phyloP scores from a whole-genome alignment of 2,888 invertebrate species.

The Junonia oenone region DNA sequence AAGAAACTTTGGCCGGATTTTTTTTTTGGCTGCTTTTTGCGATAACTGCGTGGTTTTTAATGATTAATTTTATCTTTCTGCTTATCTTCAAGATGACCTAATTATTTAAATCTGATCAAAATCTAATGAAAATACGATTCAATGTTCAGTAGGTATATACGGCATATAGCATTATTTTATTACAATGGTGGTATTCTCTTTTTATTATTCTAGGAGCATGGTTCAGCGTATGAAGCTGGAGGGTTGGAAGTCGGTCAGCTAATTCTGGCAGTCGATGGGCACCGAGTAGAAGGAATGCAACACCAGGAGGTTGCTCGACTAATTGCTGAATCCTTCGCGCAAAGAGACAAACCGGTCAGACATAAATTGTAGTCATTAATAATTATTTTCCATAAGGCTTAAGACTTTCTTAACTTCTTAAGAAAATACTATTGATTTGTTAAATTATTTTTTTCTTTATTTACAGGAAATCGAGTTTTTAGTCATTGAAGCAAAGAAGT shows the following conservation, averaged over 20 bases:
- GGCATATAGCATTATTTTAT: no score
- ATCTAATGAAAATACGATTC: no score
- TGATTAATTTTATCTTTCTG: no score
- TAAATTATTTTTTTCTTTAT: not conserved
- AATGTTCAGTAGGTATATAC: no score
- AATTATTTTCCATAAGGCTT: not conserved
- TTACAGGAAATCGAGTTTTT: conserved; percentile 94
- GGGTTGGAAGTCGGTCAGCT: conserved; percentile 96
- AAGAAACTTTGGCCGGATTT: no score
- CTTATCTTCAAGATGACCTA: no score
- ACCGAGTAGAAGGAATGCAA: conserved; percentile 87
- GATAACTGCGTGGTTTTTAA: no score
- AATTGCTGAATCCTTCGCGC: conserved; percentile 95
- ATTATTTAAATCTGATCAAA: no score
- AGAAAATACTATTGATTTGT: no score
- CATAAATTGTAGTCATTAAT: not conserved
- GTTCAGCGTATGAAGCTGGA: conserved; percentile 95
- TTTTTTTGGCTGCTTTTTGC: no score
- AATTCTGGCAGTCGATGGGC: conserved; percentile 94
- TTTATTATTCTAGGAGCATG: conserved; percentile 86
- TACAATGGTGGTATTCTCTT: no score
- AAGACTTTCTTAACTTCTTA: no score
- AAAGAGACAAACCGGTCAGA: conserved; percentile 84
- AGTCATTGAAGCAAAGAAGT: conserved; percentile 95
- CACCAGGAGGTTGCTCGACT: conserved; percentile 95